Conservation (phyloP, 2,888 invertebrate species). For the Platycheirus albimanus region DNA sequence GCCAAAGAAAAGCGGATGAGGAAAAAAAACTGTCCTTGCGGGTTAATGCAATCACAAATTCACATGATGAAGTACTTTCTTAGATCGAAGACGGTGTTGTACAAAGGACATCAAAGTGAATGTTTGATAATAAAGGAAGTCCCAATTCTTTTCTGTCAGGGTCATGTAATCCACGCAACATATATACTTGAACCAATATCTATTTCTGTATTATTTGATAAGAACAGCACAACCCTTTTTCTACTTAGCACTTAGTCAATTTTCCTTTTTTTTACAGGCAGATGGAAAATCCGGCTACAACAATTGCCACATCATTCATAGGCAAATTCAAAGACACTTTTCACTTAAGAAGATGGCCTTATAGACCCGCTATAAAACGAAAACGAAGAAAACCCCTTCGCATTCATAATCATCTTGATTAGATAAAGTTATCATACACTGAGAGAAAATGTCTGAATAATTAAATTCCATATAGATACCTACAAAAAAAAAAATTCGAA, state of each 20-base stretch:
- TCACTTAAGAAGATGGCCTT: slow-evolving; percentile 36
- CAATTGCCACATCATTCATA: slow-evolving; percentile 61
- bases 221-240: slow-evolving; percentile 46
- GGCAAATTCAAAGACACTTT: slow-evolving; percentile 55
- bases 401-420: slow-evolving; percentile 25
- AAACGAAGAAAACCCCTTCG: background rate
- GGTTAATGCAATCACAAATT: slow-evolving; percentile 35
- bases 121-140: slow-evolving; percentile 11
- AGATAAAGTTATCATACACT: slow-evolving; percentile 30
- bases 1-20: slow-evolving; percentile 35
- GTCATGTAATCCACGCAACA: slow-evolving; percentile 13
- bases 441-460: background rate
- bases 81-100: slow-evolving; percentile 32
- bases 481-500: too few relatives aligned
- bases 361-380: slow-evolving; percentile 46
- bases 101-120: slow-evolving; percentile 65
- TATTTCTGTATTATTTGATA: slow-evolving; percentile 30
- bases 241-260: slow-evolving; percentile 46
- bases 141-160: slow-evolving; percentile 35
- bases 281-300: slow-evolving; percentile 49
- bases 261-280: slow-evolving; percentile 18
- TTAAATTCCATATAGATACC: too few relatives aligned
- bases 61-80: slow-evolving; percentile 34
- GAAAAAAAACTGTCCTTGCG: slow-evolving; percentile 10
- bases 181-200: slow-evolving; percentile 5